Evolutionary conservation across 2,113 vertebrate species (phyloP).

Genomic region (Pogona vitticeps): DNA sequence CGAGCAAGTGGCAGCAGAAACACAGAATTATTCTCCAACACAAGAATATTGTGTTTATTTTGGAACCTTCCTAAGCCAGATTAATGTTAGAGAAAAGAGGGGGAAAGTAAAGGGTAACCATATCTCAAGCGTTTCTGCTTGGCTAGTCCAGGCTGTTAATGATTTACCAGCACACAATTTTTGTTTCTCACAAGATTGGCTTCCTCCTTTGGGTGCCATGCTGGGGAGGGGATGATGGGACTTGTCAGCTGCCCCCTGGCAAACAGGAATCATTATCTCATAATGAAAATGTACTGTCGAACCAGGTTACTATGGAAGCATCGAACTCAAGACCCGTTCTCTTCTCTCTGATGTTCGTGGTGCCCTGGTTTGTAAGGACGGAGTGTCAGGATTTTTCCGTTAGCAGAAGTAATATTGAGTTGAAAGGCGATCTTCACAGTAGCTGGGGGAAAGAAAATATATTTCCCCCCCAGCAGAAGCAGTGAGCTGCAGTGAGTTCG

Average conservation of each 20-base stretch:
- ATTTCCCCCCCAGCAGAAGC: too few relatives aligned
- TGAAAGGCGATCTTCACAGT: too few relatives aligned
- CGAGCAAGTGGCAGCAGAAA: too few relatives aligned
- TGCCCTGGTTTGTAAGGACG: too few relatives aligned
- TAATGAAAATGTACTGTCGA: too few relatives aligned
- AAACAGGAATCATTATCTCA: background rate
- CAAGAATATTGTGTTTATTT: background rate
- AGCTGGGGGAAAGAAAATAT: too few relatives aligned
- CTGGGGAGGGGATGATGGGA: background rate
- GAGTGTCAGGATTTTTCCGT: too few relatives aligned
- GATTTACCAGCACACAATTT: slow-evolving; percentile 2
- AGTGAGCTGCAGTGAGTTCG: too few relatives aligned
- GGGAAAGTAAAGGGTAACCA: background rate
- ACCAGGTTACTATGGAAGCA: too few relatives aligned
- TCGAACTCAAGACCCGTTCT: too few relatives aligned
- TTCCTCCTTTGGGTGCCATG: background rate
- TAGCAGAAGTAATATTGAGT: too few relatives aligned
- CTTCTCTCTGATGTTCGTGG: too few relatives aligned
- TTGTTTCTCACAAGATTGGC: background rate
- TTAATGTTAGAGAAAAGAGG: background rate
- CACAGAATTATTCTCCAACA: background rate
- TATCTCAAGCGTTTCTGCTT: slow-evolving; percentile 3
- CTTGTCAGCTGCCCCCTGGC: background rate
- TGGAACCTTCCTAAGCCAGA: background rate
- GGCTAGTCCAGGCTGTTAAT: background rate